Base-by-base conservation (phyloP, 2,888 invertebrate genomes). In the Calameuta idolon region DNA sequence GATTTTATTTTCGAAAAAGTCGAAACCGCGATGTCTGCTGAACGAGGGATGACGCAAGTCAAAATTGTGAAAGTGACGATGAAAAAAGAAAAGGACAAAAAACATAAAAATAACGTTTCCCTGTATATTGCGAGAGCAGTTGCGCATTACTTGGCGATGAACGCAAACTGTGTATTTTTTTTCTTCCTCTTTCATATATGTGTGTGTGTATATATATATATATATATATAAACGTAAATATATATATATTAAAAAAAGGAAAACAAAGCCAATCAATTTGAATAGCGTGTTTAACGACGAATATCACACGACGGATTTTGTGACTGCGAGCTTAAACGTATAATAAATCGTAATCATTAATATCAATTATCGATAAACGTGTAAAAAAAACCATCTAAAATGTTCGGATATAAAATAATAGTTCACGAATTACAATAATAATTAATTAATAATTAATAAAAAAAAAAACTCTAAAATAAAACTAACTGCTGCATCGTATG, bases 271-370 rank as follows among this genome's bases (percentile, higher is more conserved):
- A 82, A 78, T 71, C 75, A 79, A 81, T 76, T 75, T 74, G 69
- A 34, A 40, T 35, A 69, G 40, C 30, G 55, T 55, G 69, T 35
- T 30, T 78, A 55, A 75, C 77, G 77, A 77, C 71, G 71, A 71
- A 85, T 86, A 86, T 85, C 88, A 86, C 87, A 87, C 87, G 87
- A 87, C 84, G 87, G 83, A 90, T 89, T 89, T 90, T 87, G 85
- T 88, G 89, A 89, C 88, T 89, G 89, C 89, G 88, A 89, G 87
- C 86, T 85, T 83, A 81, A 79, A 76, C 73, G 76, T 82, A 81
- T 82, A 80, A 81, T 69, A 69, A 71, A 81, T 75, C 69, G 77
- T 82, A 81, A 80, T 80, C 80, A 82, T 80, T 79, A 77, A 83
- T 80, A 81, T 83, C 81, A 81, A 81, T 82, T 81, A 81, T 79